Evolutionary conservation across 2,113 vertebrate species (phyloP), one percentile per base, ranked within the genome.

Genomic region (Gadus macrocephalus): DNA sequence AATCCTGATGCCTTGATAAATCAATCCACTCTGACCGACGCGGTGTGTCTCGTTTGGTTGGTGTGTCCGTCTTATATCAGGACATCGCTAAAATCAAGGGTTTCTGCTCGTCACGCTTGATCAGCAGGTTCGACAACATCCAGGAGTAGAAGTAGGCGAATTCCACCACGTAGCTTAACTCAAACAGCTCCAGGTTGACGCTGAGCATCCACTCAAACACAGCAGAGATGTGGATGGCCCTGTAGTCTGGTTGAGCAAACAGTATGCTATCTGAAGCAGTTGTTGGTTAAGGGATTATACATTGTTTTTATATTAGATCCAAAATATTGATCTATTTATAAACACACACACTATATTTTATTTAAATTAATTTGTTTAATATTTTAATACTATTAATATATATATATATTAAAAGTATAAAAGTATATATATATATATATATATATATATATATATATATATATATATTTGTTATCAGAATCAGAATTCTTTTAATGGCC

Each of bases 191-290:
- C 73, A 92, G 64, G 79, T 93, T 93, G 27, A 85, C 15, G 1
- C 86, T 87, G 49, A 93, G 85, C 59, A 83, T 84, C 92, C 92
- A 93, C 75, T 93, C 92, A 68, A 92, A 91, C 15, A 93, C 66
- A 2, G 92, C 91, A 3, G 90, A 81, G 60, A 91, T 7, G 62
- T 92, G 91, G 0, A 38, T 0, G 70, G 86, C 91, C 3, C 70
- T 62, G 70, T 83, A 78, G 0, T 76, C 25, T 0, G 73, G 12
- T 69, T 91, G 90, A 22, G 35, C 4, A 35, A 89, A 93, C 42
- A 91, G 73, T 56, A 91, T 22, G 0, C 75, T 75, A 20, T 93
- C 92, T 93, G 87, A 67, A 19, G 22, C 22, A 68, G 16, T 17
- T 15, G 55, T 1, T 58, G 14, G 74, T 86, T 77, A 85, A 86